Evolutionary conservation across 2,888 invertebrate species (phyloP).

Genomic region (Lottia gigantea): DNA sequence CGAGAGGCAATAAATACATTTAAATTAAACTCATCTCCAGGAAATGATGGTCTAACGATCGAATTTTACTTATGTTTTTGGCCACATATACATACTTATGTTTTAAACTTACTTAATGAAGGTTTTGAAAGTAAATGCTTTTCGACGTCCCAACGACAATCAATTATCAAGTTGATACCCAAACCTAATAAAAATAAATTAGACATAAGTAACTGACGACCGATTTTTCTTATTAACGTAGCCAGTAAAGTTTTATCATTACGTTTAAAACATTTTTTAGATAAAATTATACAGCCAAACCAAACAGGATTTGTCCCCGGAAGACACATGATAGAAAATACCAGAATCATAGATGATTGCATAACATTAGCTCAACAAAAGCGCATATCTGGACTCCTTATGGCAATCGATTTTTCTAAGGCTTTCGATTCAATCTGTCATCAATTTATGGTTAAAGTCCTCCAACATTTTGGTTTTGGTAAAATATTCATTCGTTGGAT

Average conservation of each 20-base stretch:
- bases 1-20: not conserved
- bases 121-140: not conserved
- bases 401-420: not conserved
- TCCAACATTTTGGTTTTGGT: not conserved
- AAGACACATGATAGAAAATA: not conserved
- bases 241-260: conserved; percentile 1
- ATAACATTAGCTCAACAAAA: not conserved
- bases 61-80: not conserved
- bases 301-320: conserved; percentile 4
- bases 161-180: not conserved
- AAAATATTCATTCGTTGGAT: not conserved
- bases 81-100: not conserved
- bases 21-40: not conserved
- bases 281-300: not conserved
- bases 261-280: not conserved
- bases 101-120: not conserved
- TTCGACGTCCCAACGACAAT: not conserved
- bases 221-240: not conserved
- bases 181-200: not conserved
- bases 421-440: not conserved
- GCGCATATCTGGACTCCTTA: not conserved
- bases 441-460: not conserved
- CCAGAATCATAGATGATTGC: not conserved
- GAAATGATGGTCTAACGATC: not conserved
- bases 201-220: not conserved